A percentile compares a stretch with the other conserved stretches of the same genome.
phyloP scores from a whole-genome alignment of 2,888 invertebrate species.

The Drosophila neotestacea region DNA sequence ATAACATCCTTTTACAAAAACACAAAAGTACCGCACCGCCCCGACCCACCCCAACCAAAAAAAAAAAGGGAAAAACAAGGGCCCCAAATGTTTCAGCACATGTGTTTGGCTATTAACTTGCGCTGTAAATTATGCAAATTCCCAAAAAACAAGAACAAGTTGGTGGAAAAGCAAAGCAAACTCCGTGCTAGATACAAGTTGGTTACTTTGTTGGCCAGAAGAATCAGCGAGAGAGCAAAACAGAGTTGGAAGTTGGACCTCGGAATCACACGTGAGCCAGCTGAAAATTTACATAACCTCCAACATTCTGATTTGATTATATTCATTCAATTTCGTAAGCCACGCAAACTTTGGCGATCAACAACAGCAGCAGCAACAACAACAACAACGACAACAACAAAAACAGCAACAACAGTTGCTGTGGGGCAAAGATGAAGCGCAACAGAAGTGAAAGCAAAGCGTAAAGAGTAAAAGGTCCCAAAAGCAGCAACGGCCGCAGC shows the following conservation, averaged over 20 bases:
- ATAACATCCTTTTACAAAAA: conserved; percentile 6
- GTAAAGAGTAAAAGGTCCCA: conserved; percentile 18
- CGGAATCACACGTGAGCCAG: conserved; percentile 35
- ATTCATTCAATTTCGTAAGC: conserved; percentile 74
- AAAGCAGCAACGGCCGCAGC: conserved; percentile 18
- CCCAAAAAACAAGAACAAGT: conserved; percentile 33
- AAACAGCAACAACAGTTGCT: conserved; percentile 8
- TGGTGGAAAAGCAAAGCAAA: conserved; percentile 18
- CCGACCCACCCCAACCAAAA: not conserved
- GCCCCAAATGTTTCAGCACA: conserved; percentile 50
- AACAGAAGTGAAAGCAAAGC: conserved; percentile 34
- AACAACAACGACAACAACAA: conserved; percentile 14
- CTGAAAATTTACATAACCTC: conserved; percentile 72
- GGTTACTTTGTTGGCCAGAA: conserved; percentile 24
- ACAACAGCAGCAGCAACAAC: conserved; percentile 1
- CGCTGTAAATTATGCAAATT: conserved; percentile 73
- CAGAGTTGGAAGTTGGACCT: conserved; percentile 7
- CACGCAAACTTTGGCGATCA: conserved; percentile 49
- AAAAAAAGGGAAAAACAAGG: not conserved
- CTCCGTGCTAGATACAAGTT: conserved; percentile 50
- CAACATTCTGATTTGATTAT: conserved; percentile 72
- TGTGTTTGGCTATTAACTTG: conserved; percentile 73
- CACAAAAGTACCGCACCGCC: not conserved
- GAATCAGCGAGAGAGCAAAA: not conserved
- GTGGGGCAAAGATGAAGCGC: conserved; percentile 32